A percentile compares a stretch with the other conserved stretches of the same genome.
phyloP scores from a whole-genome alignment of 2,113 vertebrate genomes.

The Phycodurus eques region DNA sequence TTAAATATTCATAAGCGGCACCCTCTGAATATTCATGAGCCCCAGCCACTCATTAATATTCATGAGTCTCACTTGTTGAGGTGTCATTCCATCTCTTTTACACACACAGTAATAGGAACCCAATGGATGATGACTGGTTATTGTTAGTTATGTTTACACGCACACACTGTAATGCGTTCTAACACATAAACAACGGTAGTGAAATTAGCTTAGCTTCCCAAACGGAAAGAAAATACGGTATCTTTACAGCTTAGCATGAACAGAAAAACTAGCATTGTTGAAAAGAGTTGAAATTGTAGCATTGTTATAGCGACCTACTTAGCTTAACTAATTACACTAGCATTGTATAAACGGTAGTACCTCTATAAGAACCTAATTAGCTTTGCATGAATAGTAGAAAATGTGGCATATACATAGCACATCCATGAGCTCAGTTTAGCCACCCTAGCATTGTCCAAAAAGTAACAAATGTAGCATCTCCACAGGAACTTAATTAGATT shows the following conservation, averaged over 20 bases:
- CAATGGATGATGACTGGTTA: background rate
- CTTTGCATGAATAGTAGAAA: too few relatives aligned
- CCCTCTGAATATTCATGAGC: constrained; percentile 63
- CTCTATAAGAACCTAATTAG: too few relatives aligned
- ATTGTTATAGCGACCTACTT: too few relatives aligned
- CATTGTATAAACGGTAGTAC: too few relatives aligned
- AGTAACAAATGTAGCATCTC: background rate
- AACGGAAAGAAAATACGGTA: background rate
- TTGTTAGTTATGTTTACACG: constrained; percentile 19
- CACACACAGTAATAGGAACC: constrained; percentile 29
- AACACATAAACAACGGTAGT: background rate
- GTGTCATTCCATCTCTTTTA: constrained; percentile 63
- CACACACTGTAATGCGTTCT: background rate
- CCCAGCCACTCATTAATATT: constrained; percentile 52
- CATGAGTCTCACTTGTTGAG: constrained; percentile 64
- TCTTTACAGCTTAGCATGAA: background rate
- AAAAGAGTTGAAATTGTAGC: too few relatives aligned
- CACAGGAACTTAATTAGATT: too few relatives aligned
- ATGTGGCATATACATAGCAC: too few relatives aligned
- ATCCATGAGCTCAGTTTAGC: too few relatives aligned
- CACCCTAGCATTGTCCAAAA: background rate
- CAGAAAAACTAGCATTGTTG: background rate
- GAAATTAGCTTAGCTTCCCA: background rate
- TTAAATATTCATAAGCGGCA: constrained; percentile 67
- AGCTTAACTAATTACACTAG: too few relatives aligned